These are phyloP conservation scores for Trichopoda pennipes DNA, from an alignment of 2,888 invertebrate genomes.

Conservation along the genomic window DNA sequence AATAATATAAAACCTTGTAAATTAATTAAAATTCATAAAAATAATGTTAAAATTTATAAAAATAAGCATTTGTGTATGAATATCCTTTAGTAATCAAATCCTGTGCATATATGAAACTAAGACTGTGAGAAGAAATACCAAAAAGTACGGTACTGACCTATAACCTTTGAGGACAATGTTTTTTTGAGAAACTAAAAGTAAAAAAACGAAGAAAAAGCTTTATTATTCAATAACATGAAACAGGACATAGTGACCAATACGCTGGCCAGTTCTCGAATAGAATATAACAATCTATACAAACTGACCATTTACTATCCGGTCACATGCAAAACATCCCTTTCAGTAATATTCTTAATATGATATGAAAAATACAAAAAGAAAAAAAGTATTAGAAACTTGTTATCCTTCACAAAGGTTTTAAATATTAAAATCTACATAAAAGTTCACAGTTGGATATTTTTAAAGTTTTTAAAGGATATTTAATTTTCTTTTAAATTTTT, in stretches of 20 bases:
- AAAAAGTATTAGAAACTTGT: constrained; percentile 70
- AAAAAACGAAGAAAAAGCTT: constrained; percentile 47
- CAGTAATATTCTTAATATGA: neutral
- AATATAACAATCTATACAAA: constrained; percentile 47
- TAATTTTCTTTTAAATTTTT: constrained; percentile 36
- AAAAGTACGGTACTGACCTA: constrained; percentile 80
- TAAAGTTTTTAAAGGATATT: constrained; percentile 32
- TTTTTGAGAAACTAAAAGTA: neutral
- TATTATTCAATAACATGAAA: constrained; percentile 57
- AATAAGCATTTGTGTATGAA: constrained; percentile 41
- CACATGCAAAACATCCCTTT: constrained; percentile 68
- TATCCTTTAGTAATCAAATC: constrained; percentile 49
- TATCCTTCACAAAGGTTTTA: constrained; percentile 73
- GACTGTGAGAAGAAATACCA: constrained; percentile 77
- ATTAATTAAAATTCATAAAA: constrained; percentile 76
- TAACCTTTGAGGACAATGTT: constrained; percentile 72
- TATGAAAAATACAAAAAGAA: constrained; percentile 29
- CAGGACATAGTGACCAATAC: constrained; percentile 76
- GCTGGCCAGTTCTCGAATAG: constrained; percentile 73
- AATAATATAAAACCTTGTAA: constrained; percentile 74
- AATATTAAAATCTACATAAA: constrained; percentile 17
- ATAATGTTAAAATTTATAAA: constrained; percentile 70
- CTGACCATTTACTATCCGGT: constrained; percentile 66
- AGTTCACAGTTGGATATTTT: constrained; percentile 64
- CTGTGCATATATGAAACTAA: constrained; percentile 40